A percentile compares a stretch with the other conserved stretches of the same genome.
phyloP scores from a whole-genome alignment of 1,140 invertebrate genomes.

The Parapsyche elsis region DNA sequence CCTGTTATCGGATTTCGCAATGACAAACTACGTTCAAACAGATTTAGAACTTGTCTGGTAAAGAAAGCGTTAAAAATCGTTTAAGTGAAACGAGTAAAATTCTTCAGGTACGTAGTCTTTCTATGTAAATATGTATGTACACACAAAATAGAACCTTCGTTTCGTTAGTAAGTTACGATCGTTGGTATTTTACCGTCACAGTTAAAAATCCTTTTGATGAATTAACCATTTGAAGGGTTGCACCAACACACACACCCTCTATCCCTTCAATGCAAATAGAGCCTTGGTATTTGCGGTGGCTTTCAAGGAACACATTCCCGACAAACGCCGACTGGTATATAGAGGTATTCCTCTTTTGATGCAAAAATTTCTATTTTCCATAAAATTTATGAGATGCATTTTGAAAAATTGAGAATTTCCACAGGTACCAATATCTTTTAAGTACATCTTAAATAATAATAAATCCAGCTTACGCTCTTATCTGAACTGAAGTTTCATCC shows the following conservation, averaged over 20 bases:
- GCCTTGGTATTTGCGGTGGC: slow-evolving; percentile 6
- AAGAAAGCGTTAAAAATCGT: no score
- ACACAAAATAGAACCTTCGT: no score
- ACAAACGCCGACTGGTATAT: not conserved
- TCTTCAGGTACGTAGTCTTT: no score
- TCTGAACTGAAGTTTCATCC: no score
- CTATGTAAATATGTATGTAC: no score
- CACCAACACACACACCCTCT: not conserved
- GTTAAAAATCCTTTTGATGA: not conserved
- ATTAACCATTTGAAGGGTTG: not conserved
- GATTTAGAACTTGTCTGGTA: no score
- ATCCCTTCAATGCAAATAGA: slow-evolving; percentile 9
- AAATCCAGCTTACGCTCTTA: no score
- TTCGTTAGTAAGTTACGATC: no score
- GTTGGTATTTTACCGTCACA: no score
- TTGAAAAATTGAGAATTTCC: not conserved
- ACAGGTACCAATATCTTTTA: not conserved
- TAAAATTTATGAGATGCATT: not conserved
- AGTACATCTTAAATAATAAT: not conserved
- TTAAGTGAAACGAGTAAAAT: no score
- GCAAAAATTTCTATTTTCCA: slow-evolving; percentile 3
- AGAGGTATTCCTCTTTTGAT: slow-evolving; percentile 17
- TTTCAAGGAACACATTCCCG: slow-evolving; percentile 21
- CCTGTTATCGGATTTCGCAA: no score
- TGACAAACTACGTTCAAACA: no score